Percentiles rank a stretch among this genome's conserved stretches.
These are phyloP conservation scores for Drosophila simulans DNA, from an alignment of 1,140 invertebrate species.

Conservation along the genomic window DNA sequence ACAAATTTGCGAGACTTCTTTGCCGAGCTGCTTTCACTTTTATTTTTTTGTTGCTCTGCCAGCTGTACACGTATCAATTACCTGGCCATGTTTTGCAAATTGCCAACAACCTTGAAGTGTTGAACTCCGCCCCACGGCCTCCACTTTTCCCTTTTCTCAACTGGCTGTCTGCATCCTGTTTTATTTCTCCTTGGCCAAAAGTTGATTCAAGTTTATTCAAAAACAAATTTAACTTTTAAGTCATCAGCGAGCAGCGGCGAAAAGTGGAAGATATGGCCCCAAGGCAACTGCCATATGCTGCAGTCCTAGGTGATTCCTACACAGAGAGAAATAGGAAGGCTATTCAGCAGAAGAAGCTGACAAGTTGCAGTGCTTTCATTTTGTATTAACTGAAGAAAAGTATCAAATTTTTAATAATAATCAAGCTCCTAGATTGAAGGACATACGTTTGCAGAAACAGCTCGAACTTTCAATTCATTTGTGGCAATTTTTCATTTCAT, in stretches of 20 bases:
- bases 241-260: constrained; percentile 55
- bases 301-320: constrained; percentile 4
- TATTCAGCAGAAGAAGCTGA: background rate
- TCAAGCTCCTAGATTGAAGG: too few species aligned
- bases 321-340: background rate
- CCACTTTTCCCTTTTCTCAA: background rate
- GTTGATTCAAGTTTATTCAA: constrained; percentile 77
- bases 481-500: too few species aligned
- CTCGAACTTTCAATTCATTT: too few species aligned
- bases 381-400: too few species aligned
- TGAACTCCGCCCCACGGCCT: constrained; percentile 15
- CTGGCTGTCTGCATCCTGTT: constrained; percentile 16
- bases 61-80: constrained; percentile 67
- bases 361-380: too few species aligned
- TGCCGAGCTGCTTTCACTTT: constrained; percentile 6
- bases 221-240: constrained; percentile 81
- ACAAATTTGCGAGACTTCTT: constrained; percentile 37
- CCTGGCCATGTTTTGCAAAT: constrained; percentile 53
- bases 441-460: too few species aligned
- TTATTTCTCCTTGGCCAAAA: constrained; percentile 45
- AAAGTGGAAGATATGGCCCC: constrained; percentile 15
- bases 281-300: constrained; percentile 39
- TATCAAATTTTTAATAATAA: too few species aligned
- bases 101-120: constrained; percentile 65
- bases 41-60: constrained; percentile 18